These are phyloP conservation scores for Neosilurus hyrtlii DNA, from an alignment of 2,797 vertebrate genomes.

Conservation along the genomic window DNA sequence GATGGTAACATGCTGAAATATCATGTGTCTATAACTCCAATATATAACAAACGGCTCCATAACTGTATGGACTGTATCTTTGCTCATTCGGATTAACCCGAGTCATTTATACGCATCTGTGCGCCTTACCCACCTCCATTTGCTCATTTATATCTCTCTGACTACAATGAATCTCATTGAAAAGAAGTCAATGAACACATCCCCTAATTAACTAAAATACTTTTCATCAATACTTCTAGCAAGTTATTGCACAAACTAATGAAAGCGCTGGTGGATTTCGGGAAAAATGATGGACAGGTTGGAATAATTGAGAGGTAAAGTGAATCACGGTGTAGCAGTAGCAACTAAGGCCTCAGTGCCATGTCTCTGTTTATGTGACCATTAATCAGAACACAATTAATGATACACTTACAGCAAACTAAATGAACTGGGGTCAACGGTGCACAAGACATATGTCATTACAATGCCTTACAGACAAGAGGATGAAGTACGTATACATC, in stretches of 20 bases:
- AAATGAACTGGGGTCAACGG: slow-evolving; percentile 13
- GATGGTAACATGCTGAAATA: not conserved
- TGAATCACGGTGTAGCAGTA: slow-evolving; percentile 58
- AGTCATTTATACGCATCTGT: slow-evolving; percentile 39
- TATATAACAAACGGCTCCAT: not conserved
- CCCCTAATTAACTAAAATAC: slow-evolving; percentile 76
- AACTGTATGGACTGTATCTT: no score
- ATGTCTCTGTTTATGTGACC: slow-evolving; percentile 36
- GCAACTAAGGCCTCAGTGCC: slow-evolving; percentile 56
- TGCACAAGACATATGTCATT: slow-evolving; percentile 38
- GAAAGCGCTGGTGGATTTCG: slow-evolving; percentile 60
- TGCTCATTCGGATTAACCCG: slow-evolving; percentile 43
- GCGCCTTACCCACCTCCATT: slow-evolving; percentile 35
- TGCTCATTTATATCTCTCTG: slow-evolving; percentile 58
- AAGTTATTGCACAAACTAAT: slow-evolving; percentile 61
- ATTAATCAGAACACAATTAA: slow-evolving; percentile 44
- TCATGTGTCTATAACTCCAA: not conserved
- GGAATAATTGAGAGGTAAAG: slow-evolving; percentile 65
- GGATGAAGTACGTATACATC: slow-evolving; percentile 30
- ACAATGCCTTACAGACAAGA: slow-evolving; percentile 39
- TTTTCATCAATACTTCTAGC: slow-evolving; percentile 73
- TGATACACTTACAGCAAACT: slow-evolving; percentile 35
- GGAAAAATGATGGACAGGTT: slow-evolving; percentile 62
- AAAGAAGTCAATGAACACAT: slow-evolving; percentile 69
- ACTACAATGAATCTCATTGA: slow-evolving; percentile 53